Percentiles rank a stretch among this genome's conserved stretches.
Conservation (phyloP, 2,797 vertebrate species). For the Halcyon badia region DNA sequence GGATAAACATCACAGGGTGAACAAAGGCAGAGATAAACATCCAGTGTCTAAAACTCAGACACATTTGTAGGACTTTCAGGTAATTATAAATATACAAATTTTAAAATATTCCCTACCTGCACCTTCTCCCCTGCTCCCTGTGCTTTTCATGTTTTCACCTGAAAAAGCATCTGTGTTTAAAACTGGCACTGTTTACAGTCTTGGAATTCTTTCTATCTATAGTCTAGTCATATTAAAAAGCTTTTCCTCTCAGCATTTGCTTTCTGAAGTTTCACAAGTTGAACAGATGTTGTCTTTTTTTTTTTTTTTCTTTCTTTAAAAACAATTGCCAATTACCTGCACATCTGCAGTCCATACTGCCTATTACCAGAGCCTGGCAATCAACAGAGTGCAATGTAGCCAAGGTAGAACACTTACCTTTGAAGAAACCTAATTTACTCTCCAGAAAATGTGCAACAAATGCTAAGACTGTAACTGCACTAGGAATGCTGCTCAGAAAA, state of each 20-base stretch:
- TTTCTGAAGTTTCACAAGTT: neutral
- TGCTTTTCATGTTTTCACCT: neutral
- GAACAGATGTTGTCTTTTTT: neutral
- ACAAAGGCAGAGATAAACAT: neutral
- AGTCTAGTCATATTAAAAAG: neutral
- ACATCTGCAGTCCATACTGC: neutral
- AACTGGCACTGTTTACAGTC: neutral
- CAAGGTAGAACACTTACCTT: neutral
- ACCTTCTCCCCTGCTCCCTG: neutral
- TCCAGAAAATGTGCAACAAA: neutral
- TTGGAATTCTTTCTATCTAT: neutral
- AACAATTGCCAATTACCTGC: neutral
- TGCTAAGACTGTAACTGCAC: neutral
- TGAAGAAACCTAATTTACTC: neutral
- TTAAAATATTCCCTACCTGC: neutral
- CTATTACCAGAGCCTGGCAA: neutral
- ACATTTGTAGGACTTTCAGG: neutral
- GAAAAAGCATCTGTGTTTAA: neutral
- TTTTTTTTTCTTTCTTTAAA: neutral
- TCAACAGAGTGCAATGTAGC: neutral
- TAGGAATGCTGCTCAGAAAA: neutral
- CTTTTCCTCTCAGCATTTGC: neutral
- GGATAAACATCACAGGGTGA: neutral
- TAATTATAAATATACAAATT: neutral
- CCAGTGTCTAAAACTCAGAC: neutral